phyloP scores from a whole-genome alignment of 2,113 vertebrate species.

The Hypomesus transpacificus region DNA sequence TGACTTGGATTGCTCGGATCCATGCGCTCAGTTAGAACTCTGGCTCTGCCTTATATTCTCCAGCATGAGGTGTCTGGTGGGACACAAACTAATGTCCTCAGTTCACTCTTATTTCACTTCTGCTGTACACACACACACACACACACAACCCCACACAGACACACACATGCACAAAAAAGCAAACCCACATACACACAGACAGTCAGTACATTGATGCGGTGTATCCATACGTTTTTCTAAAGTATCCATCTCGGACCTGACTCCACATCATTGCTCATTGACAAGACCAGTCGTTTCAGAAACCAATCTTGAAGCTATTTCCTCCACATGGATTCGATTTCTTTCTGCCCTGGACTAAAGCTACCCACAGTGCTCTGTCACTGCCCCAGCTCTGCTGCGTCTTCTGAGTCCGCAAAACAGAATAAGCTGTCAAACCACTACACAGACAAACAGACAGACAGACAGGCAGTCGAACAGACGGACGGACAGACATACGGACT shows the following conservation, averaged over 20 bases:
- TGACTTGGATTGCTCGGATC: not conserved
- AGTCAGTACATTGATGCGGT: conserved; percentile 4
- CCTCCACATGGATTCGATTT: conserved; percentile 18
- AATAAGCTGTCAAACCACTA: conserved; percentile 1
- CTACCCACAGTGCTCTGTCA: not conserved
- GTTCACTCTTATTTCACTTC: not conserved
- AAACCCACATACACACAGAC: not conserved
- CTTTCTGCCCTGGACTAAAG: not conserved
- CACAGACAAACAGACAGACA: conserved; percentile 2
- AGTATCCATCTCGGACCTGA: not conserved
- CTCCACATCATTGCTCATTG: conserved; percentile 34
- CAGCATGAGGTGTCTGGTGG: not conserved
- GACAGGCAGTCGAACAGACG: not conserved
- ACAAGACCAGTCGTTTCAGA: conserved; percentile 40
- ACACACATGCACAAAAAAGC: not conserved
- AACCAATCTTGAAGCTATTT: conserved; percentile 38
- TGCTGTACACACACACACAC: not conserved
- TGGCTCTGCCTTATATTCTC: not conserved
- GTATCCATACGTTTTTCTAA: conserved; percentile 7
- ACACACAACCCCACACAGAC: not conserved
- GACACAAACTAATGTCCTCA: not conserved
- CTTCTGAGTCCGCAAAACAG: conserved; percentile 40
- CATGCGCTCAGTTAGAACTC: not conserved
- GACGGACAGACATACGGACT: too few species aligned
- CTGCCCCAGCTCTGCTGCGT: not conserved